Percentiles rank a stretch among this genome's conserved stretches.
phyloP scores from a whole-genome alignment of 2,888 invertebrate species.

The Drosophila buzzatii region DNA sequence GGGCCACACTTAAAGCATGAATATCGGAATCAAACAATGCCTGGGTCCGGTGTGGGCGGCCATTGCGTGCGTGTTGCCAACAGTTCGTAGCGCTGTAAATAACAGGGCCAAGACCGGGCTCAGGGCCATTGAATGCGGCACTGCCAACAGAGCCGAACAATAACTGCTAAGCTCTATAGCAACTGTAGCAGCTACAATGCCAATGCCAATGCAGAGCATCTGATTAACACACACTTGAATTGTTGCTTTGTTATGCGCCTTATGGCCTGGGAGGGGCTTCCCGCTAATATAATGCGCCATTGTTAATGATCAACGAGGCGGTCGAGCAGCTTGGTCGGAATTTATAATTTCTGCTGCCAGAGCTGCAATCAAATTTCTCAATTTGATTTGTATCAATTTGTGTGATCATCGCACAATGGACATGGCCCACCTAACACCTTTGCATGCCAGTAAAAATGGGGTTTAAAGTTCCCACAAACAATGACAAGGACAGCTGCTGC shows the following conservation, averaged over 20 bases:
- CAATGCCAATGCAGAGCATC: constrained; percentile 37
- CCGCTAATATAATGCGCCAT: constrained; percentile 31
- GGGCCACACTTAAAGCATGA: constrained; percentile 53
- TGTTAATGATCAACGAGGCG: constrained; percentile 57
- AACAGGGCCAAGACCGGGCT: constrained; percentile 16
- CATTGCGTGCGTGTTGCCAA: constrained; percentile 66
- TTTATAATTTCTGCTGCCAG: constrained; percentile 65
- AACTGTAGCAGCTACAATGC: constrained; percentile 30
- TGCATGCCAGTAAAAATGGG: constrained; percentile 30
- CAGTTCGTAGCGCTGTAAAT: constrained; percentile 46
- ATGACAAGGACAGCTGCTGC: constrained; percentile 36
- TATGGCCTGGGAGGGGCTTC: neutral
- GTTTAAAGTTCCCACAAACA: constrained; percentile 35
- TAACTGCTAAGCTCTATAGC: constrained; percentile 40
- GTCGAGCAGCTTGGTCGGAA: constrained; percentile 43
- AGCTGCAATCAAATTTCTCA: constrained; percentile 62
- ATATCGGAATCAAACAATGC: constrained; percentile 71
- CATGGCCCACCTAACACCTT: constrained; percentile 71
- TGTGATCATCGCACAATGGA: constrained; percentile 48
- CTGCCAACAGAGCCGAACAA: constrained; percentile 27
- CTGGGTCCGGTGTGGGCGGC: constrained; percentile 37
- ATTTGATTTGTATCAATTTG: constrained; percentile 68
- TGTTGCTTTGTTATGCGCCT: constrained; percentile 48
- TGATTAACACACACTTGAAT: constrained; percentile 69
- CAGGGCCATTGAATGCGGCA: constrained; percentile 18